Percentiles rank a stretch among this genome's conserved stretches.
These are phyloP conservation scores for Tipula confusa DNA, from an alignment of 2,888 invertebrate genomes.

Conservation along the genomic window DNA sequence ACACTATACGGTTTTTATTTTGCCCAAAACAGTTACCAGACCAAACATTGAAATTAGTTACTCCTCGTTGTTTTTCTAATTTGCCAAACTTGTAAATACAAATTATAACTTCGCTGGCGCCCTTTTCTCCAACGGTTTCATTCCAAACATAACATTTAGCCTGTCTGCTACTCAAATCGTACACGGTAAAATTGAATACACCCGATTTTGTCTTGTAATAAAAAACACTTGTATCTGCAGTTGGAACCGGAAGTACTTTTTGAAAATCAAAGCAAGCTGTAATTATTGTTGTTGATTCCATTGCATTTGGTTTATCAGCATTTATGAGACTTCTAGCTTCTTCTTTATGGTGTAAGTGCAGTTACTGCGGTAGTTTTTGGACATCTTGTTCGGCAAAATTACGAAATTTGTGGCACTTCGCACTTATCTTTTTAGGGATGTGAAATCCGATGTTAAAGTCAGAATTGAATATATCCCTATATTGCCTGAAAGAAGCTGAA, in stretches of 20 bases:
- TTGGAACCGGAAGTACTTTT: constrained; percentile 36
- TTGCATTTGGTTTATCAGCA: not conserved
- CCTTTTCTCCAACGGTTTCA: constrained; percentile 38
- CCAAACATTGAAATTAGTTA: constrained; percentile 35
- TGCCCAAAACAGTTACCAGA: constrained; percentile 35
- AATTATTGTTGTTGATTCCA: not conserved
- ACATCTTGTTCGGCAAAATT: constrained; percentile 3
- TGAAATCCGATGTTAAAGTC: constrained; percentile 36
- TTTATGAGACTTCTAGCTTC: not conserved
- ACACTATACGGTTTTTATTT: constrained; percentile 35
- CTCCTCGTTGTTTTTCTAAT: constrained; percentile 26
- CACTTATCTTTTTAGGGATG: constrained; percentile 36
- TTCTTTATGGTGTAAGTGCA: not conserved
- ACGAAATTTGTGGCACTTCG: constrained; percentile 33
- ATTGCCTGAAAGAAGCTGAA: not conserved
- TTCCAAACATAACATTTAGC: constrained; percentile 39
- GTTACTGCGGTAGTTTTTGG: constrained; percentile 31
- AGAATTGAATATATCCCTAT: constrained; percentile 35
- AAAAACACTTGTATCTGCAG: constrained; percentile 33
- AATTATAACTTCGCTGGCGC: constrained; percentile 38
- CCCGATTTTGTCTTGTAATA: constrained; percentile 37
- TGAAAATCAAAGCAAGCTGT: constrained; percentile 37
- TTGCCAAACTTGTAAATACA: constrained; percentile 36
- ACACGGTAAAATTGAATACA: constrained; percentile 38
- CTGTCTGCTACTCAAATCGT: constrained; percentile 34